A percentile compares a stretch with the other conserved stretches of the same genome.
Conservation (phyloP, 2,888 invertebrate genomes). For the Epiblema foenella region DNA sequence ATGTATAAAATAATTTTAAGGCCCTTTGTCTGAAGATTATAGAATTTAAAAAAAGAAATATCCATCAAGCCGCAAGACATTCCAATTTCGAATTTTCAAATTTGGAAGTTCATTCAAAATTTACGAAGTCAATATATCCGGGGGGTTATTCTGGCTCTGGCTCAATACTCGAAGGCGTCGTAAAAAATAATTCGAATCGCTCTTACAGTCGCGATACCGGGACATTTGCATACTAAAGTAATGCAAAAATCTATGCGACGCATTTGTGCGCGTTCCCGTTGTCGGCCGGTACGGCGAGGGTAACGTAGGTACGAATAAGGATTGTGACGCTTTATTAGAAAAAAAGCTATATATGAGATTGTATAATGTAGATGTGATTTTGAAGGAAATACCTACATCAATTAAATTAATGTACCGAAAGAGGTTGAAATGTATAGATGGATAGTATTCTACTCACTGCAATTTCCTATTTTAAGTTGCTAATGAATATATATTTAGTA, state of each 20-base stretch:
- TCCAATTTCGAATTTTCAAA: constrained; percentile 60
- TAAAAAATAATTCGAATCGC: constrained; percentile 86
- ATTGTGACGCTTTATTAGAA: neutral
- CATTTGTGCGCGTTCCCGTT: constrained; percentile 65
- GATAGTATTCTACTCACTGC: no score
- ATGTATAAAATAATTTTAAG: neutral
- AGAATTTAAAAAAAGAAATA: constrained; percentile 19
- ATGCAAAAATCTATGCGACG: constrained; percentile 84
- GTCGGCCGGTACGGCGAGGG: constrained; percentile 48
- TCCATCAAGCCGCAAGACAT: constrained; percentile 35
- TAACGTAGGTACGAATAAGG: constrained; percentile 35
- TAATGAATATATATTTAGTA: no score
- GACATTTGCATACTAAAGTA: constrained; percentile 85
- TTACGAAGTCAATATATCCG: constrained; percentile 68
- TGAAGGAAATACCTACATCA: no score
- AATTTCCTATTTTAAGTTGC: no score
- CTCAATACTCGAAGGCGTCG: constrained; percentile 84
- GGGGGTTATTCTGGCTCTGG: constrained; percentile 66
- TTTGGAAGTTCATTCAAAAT: constrained; percentile 72
- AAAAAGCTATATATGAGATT: no score
- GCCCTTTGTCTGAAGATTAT: constrained; percentile 10
- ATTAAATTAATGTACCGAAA: no score
- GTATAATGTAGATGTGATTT: no score
- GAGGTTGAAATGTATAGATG: neutral
- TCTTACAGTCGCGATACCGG: constrained; percentile 80